Percentiles rank a stretch among this genome's conserved stretches.
phyloP scores from a whole-genome alignment of 2,888 invertebrate genomes.

The Drosophila kanekoi region DNA sequence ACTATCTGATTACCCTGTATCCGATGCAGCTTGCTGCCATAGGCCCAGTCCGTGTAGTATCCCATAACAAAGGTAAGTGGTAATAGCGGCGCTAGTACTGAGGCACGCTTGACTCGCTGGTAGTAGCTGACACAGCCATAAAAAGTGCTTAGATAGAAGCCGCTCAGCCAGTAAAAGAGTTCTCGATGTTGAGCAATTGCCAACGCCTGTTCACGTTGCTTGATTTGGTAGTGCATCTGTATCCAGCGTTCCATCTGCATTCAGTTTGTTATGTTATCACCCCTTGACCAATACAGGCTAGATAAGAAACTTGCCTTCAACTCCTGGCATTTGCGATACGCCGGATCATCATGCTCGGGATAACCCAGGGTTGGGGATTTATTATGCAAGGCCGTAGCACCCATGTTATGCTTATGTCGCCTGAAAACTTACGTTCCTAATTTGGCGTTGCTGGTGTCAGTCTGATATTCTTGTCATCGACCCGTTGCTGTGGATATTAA shows the following conservation, averaged over 20 bases:
- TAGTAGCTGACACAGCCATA: slow-evolving; percentile 86
- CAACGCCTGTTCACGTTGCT: slow-evolving; percentile 90
- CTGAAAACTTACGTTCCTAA: slow-evolving; percentile 4
- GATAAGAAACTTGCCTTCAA: slow-evolving; percentile 68
- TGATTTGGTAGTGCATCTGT: slow-evolving; percentile 92
- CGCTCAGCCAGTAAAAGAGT: slow-evolving; percentile 89
- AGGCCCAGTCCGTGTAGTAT: slow-evolving; percentile 91
- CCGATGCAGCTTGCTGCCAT: slow-evolving; percentile 91
- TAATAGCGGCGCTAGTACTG: slow-evolving; percentile 88
- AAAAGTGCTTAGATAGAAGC: slow-evolving; percentile 88
- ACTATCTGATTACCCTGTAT: slow-evolving; percentile 87
- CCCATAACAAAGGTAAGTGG: slow-evolving; percentile 90
- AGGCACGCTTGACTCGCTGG: slow-evolving; percentile 87
- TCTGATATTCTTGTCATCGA: slow-evolving; percentile 39
- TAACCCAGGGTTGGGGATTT: slow-evolving; percentile 57
- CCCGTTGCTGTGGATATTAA: slow-evolving; percentile 13
- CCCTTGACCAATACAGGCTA: not conserved
- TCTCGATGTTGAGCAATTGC: slow-evolving; percentile 90
- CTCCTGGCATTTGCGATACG: slow-evolving; percentile 81
- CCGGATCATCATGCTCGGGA: slow-evolving; percentile 78
- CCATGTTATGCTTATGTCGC: slow-evolving; percentile 58
- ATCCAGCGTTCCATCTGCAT: slow-evolving; percentile 91
- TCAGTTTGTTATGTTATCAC: not conserved
- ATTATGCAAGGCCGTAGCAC: slow-evolving; percentile 68
- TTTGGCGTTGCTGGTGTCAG: slow-evolving; percentile 12